Evolutionary conservation across 2,888 invertebrate species (phyloP).

Genomic region (Lagria hirta): DNA sequence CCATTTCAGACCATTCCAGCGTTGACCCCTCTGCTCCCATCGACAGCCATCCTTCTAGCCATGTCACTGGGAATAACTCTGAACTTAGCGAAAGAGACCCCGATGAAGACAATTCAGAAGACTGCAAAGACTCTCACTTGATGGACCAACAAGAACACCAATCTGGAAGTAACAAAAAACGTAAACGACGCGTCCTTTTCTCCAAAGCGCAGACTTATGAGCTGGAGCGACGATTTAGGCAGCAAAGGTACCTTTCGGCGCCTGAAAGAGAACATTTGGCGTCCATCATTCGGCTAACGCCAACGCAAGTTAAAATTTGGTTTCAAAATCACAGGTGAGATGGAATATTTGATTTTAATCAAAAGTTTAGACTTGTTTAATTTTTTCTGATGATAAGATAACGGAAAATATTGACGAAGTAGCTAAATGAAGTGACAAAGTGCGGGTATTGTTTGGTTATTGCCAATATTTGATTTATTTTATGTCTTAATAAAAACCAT

Average conservation of each 20-base stretch:
- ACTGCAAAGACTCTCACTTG: constrained; percentile 50
- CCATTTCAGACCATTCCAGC: constrained; percentile 69
- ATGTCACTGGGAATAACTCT: constrained; percentile 52
- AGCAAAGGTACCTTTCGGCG: constrained; percentile 95
- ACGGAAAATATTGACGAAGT: constrained; percentile 4
- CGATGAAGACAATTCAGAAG: constrained; percentile 60
- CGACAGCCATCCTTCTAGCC: constrained; percentile 45
- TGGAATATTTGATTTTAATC: constrained; percentile 10
- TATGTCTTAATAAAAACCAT: constrained; percentile 7
- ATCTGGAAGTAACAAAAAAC: constrained; percentile 70
- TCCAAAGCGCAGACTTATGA: constrained; percentile 98
- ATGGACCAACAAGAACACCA: constrained; percentile 46
- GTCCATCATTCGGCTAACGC: constrained; percentile 89
- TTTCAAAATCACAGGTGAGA: constrained; percentile 90
- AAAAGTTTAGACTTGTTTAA: constrained; percentile 2
- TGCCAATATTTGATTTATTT: constrained; percentile 15
- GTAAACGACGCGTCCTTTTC: constrained; percentile 94
- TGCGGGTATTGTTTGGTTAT: constrained; percentile 14
- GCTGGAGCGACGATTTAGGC: constrained; percentile 89
- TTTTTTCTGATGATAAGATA: constrained; percentile 15
- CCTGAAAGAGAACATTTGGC: constrained; percentile 97
- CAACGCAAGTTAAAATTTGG: constrained; percentile 99
- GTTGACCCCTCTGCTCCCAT: constrained; percentile 34
- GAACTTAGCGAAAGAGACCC: constrained; percentile 57
- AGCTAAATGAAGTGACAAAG: constrained; percentile 7